Base-by-base conservation (phyloP, 1,140 invertebrate genomes). In the Macrobrachium nipponense region DNA sequence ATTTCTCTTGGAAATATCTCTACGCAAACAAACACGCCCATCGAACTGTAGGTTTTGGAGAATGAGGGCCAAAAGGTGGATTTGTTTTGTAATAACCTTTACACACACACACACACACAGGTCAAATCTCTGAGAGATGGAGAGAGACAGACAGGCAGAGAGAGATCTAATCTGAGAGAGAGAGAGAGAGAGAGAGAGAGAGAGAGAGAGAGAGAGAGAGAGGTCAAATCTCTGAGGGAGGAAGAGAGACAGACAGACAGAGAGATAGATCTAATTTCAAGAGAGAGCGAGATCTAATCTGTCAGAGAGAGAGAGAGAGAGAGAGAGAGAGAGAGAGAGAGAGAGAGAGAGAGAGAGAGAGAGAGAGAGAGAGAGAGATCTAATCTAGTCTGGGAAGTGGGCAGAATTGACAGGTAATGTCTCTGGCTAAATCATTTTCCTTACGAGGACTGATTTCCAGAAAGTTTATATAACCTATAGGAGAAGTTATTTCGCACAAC, bases 311-410 rank as follows among this genome's bases (percentile, higher is more conserved):
- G 72, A 43, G 72, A 73, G 72, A 73, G 72, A 73, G 72, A 43
- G 72, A 73, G 72, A 73, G 72, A 73, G 72, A 43, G 72, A 73
- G 72, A 73, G 72, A 73, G 72, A 43, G 27, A 73, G 27, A 73
- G 70, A 73, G 70, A 73, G 70, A 73, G 70, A 73, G n/a, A 27
- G 70, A 73, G 70, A 73, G 70, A 73, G n/a, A 27, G 70, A 73
- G 23, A 73, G 23, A 23, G 23, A 11, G n/a, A 70, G 66, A 70
- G 66, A n/a, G 66, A 11, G n/a, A 70, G 66, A 70, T 5, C 0
- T n/a, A 10, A 15, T 12, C 20, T 20, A 23, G 68, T n/a, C 23
- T 36, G 68, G 43, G 36, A 43, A 14, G 58, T 36, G 27, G 27
- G 27, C 27, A 36, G 27, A 36, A 1, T 36, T 36, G 27, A 36